Evolutionary conservation across 1,140 invertebrate species (phyloP).

Genomic region (Aplysia californica): DNA sequence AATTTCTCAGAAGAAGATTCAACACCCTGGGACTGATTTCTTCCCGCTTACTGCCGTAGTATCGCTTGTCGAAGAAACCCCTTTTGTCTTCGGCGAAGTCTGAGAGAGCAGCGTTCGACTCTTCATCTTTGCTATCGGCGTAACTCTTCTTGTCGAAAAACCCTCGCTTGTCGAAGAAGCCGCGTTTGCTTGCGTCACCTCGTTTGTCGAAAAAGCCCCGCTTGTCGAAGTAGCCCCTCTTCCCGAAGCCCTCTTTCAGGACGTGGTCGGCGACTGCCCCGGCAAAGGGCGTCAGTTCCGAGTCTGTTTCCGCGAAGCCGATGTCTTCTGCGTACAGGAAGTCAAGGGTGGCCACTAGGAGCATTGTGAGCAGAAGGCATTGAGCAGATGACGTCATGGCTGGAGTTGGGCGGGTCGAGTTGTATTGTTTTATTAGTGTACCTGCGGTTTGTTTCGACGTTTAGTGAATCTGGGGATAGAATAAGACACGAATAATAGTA

Average conservation of each 20-base stretch:
- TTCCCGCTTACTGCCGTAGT: conserved; percentile 31
- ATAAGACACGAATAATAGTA: too few relatives aligned
- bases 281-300: background rate
- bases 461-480: background rate
- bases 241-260: too few relatives aligned
- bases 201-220: conserved; percentile 17
- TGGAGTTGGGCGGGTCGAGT: background rate
- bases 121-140: conserved; percentile 38
- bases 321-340: conserved; percentile 13
- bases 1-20: conserved; percentile 3
- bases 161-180: conserved; percentile 36
- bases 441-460: too few relatives aligned
- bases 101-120: too few relatives aligned
- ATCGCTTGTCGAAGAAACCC: conserved; percentile 40
- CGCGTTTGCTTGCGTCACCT: conserved; percentile 39
- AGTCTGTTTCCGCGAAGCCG: conserved; percentile 6
- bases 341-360: conserved; percentile 10
- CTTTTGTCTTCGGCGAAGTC: conserved; percentile 41
- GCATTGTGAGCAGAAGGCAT: background rate
- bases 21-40: background rate
- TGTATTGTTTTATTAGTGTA: background rate
- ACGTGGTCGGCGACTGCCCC: conserved; percentile 1
- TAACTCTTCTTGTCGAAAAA: conserved; percentile 40
- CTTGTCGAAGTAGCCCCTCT: too few relatives aligned
- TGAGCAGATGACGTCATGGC: conserved; percentile 7